Evolutionary conservation across 2,888 invertebrate genomes (phyloP).

Genomic region (Sepiola atlantica): DNA sequence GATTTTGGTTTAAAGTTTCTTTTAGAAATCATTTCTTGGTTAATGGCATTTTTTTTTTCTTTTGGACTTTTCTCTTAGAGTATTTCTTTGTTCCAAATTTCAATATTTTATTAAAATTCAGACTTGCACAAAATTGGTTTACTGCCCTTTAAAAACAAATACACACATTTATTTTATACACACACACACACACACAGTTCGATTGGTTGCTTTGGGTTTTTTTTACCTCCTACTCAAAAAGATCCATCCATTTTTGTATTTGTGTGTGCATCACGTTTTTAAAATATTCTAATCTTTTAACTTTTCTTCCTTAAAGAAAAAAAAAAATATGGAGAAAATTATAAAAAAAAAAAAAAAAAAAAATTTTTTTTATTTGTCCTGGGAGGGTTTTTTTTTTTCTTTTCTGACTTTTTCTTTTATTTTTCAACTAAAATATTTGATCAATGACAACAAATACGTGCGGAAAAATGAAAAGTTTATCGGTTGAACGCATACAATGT

Average conservation of each 20-base stretch:
- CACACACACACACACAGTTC: too few species aligned
- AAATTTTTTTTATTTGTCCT: neutral
- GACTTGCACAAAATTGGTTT: neutral
- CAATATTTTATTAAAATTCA: neutral
- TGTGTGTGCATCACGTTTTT: neutral
- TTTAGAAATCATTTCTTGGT: neutral
- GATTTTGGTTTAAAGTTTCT: neutral
- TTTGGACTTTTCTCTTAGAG: neutral
- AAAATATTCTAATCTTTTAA: neutral
- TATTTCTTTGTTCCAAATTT: neutral
- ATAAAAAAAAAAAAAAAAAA: neutral
- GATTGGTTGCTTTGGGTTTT: neutral
- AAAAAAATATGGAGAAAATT: neutral
- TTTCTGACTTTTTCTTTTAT: neutral
- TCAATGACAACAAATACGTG: neutral
- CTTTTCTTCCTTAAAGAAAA: neutral
- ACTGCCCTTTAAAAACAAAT: neutral
- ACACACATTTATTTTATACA: neutral
- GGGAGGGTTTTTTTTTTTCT: neutral
- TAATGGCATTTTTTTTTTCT: neutral
- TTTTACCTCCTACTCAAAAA: neutral
- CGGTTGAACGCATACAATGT: conserved; percentile 22
- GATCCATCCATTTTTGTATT: neutral
- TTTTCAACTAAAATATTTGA: neutral
- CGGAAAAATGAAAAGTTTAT: neutral